These are phyloP conservation scores for Oryzias javanicus DNA, from an alignment of 2,113 vertebrate genomes.

Conservation along the genomic window DNA sequence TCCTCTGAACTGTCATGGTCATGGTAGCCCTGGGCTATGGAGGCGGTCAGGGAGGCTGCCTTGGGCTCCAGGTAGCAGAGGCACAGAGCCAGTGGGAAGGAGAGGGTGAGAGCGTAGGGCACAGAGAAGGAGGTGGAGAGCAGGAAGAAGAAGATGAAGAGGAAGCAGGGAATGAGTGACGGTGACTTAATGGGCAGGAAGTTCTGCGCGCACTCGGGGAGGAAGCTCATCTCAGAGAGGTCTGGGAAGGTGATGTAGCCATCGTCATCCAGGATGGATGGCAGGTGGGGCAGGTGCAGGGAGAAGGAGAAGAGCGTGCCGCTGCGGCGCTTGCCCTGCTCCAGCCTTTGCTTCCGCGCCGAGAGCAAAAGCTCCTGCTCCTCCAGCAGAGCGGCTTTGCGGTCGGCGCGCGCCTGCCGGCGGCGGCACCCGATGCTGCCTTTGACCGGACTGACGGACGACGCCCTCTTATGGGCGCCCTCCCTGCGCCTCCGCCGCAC, in stretches of 20 bases:
- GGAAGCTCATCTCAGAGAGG: constrained; percentile 87
- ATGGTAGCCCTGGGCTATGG: constrained; percentile 96
- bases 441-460: constrained; percentile 69
- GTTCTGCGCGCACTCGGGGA: constrained; percentile 89
- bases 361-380: constrained; percentile 81
- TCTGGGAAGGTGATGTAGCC: constrained; percentile 95
- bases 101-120: constrained; percentile 95
- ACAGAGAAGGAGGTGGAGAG: constrained; percentile 97
- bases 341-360: constrained; percentile 81
- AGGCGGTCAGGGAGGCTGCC: constrained; percentile 95
- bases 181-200: constrained; percentile 93
- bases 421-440: constrained; percentile 60
- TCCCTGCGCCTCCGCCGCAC: constrained; percentile 89
- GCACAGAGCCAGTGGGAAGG: constrained; percentile 98
- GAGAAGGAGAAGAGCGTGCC: constrained; percentile 96
- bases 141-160: constrained; percentile 98
- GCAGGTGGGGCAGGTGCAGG: constrained; percentile 94
- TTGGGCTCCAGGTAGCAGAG: constrained; percentile 99
- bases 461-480: constrained; percentile 68
- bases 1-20: constrained; percentile 99
- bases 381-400: constrained; percentile 77
- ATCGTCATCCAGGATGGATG: constrained; percentile 91
- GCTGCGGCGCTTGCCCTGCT: constrained; percentile 67
- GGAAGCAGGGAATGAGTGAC: constrained; percentile 95
- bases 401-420: constrained; percentile 73